Percentiles rank a stretch among this genome's conserved stretches.
Conservation (phyloP, 2,888 invertebrate genomes). For the Sphinx pinastri region DNA sequence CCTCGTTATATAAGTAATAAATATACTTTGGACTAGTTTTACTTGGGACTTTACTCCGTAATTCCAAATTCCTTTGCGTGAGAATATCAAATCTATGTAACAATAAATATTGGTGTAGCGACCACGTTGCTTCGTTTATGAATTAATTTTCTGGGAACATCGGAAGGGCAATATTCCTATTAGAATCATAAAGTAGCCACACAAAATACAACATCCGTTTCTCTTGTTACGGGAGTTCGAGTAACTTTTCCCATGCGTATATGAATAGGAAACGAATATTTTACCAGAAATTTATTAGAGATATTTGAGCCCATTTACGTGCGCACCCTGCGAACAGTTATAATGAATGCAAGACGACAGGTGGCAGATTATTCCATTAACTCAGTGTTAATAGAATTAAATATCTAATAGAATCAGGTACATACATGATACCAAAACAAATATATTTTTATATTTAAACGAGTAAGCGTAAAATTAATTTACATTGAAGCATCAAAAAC, state of each 20-base stretch:
- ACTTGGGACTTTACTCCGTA: neutral
- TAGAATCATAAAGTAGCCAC: conserved; percentile 11
- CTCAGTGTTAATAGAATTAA: neutral
- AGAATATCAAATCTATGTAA: no score
- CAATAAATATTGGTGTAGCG: neutral
- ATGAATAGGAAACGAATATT: conserved; percentile 20
- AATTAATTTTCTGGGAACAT: neutral
- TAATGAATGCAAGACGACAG: neutral
- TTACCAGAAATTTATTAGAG: conserved; percentile 12
- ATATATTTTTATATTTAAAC: conserved; percentile 11
- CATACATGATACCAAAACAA: neutral
- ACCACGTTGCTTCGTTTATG: neutral
- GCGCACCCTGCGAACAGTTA: neutral
- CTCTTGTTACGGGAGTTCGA: conserved; percentile 10
- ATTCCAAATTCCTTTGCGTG: neutral
- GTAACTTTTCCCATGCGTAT: conserved; percentile 8
- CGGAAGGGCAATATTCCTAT: neutral
- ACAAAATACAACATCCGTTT: conserved; percentile 17
- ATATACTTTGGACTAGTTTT: neutral
- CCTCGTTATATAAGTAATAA: neutral
- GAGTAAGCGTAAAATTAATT: conserved; percentile 24
- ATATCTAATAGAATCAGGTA: neutral
- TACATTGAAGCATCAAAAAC: conserved; percentile 19
- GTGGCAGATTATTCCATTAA: neutral
- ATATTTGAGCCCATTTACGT: neutral